These are phyloP conservation scores for Podarcis raffonei DNA, from an alignment of 2,113 vertebrate genomes.

Conservation along the genomic window DNA sequence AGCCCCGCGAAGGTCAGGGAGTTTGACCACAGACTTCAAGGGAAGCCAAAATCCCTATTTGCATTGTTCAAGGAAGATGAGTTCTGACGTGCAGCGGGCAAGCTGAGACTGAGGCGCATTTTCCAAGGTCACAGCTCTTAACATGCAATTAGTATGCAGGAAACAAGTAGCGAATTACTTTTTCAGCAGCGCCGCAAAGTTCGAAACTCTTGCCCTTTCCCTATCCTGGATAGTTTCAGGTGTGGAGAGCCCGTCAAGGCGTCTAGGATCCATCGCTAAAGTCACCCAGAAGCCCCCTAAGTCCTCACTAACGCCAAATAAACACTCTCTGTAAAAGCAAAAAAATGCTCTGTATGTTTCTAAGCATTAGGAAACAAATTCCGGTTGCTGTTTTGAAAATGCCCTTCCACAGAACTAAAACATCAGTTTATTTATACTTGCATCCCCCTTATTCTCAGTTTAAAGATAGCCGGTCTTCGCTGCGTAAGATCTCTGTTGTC, in stretches of 20 bases:
- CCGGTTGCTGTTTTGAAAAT: too few relatives aligned
- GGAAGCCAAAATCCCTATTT: not conserved
- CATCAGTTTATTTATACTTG: not conserved
- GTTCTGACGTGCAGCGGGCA: not conserved
- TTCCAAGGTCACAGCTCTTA: not conserved
- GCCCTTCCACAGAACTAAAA: not conserved
- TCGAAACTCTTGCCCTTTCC: not conserved
- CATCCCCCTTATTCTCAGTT: not conserved
- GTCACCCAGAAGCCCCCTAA: not conserved
- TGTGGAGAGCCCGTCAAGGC: not conserved
- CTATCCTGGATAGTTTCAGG: not conserved
- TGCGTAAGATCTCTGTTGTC: not conserved
- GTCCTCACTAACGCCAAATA: not conserved
- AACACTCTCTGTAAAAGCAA: not conserved
- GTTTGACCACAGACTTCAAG: not conserved
- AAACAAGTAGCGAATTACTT: not conserved
- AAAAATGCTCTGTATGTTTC: too few relatives aligned
- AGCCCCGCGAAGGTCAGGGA: not conserved
- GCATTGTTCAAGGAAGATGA: not conserved
- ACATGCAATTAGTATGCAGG: not conserved
- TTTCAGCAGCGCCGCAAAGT: not conserved
- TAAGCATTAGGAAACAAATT: not conserved
- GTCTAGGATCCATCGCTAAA: not conserved
- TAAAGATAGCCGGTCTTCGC: not conserved
- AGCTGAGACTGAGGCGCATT: not conserved